phyloP scores from a whole-genome alignment of 2,888 invertebrate species.

The Chrysodeixis includens region DNA sequence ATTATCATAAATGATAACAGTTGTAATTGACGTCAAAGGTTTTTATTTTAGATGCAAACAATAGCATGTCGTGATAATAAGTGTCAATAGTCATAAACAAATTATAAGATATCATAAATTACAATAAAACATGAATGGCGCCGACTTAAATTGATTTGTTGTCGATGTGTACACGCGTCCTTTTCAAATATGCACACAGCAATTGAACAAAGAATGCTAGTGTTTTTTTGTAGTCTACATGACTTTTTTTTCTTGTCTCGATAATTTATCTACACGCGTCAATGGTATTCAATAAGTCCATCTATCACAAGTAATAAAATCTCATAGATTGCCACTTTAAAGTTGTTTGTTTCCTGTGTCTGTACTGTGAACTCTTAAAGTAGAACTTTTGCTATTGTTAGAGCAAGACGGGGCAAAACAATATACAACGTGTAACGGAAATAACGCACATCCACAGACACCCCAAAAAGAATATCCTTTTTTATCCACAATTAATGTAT shows the following conservation, averaged over 20 bases:
- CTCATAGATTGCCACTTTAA: not conserved
- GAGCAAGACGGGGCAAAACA: no score
- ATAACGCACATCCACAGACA: no score
- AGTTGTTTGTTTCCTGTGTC: not conserved
- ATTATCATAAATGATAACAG: constrained; percentile 29
- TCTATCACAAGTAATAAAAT: not conserved
- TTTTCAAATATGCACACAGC: not conserved
- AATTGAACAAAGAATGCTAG: not conserved
- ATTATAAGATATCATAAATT: constrained; percentile 5
- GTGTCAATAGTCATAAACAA: not conserved
- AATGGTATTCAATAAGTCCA: not conserved
- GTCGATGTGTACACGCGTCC: not conserved
- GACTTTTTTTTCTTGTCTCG: not conserved
- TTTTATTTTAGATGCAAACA: constrained; percentile 12
- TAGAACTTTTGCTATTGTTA: no score
- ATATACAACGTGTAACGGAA: no score
- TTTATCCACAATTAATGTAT: no score
- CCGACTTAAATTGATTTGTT: constrained; percentile 14
- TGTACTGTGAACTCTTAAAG: no score
- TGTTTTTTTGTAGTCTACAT: not conserved
- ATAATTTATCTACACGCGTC: not conserved
- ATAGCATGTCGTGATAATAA: constrained; percentile 8
- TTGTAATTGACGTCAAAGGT: constrained; percentile 37
- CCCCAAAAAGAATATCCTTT: no score
- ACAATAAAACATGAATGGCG: not conserved